These are phyloP conservation scores for Noctua comes DNA, from an alignment of 2,888 invertebrate species.

Conservation along the genomic window DNA sequence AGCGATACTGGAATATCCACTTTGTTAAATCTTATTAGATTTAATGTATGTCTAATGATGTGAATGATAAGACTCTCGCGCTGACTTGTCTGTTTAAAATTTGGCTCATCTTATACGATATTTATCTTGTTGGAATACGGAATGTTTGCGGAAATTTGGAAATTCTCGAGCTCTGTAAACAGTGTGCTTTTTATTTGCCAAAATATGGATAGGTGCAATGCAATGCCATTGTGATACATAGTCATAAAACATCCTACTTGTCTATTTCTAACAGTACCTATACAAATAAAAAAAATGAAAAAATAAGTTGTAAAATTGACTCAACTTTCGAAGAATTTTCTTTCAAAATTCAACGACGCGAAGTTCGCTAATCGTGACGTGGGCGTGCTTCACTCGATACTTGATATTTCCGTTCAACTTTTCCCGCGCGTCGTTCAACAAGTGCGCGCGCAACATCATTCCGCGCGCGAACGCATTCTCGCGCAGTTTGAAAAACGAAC, in stretches of 20 bases:
- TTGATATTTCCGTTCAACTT: conserved; percentile 79
- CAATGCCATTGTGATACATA: neutral
- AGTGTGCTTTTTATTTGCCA: neutral
- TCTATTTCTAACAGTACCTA: neutral
- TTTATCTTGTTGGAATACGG: neutral
- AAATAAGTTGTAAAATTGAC: neutral
- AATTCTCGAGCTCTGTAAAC: neutral
- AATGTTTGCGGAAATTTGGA: neutral
- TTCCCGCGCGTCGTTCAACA: conserved; percentile 80
- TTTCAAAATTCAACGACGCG: conserved; percentile 24
- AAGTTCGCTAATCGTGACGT: conserved; percentile 47
- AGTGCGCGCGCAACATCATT: conserved; percentile 82
- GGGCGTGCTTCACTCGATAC: conserved; percentile 63
- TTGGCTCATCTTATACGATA: neutral
- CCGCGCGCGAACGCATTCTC: conserved; percentile 84
- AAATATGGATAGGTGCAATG: neutral
- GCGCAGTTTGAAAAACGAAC: conserved; percentile 72
- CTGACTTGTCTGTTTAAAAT: neutral
- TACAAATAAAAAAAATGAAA: neutral
- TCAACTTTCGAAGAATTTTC: conserved; percentile 35
- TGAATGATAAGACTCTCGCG: neutral
- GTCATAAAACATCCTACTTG: neutral
- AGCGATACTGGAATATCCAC: neutral
- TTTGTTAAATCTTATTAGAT: no score
- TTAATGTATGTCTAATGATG: no score